These are phyloP conservation scores for Columba janthina DNA, from an alignment of 2,113 vertebrate species.

Conservation along the genomic window DNA sequence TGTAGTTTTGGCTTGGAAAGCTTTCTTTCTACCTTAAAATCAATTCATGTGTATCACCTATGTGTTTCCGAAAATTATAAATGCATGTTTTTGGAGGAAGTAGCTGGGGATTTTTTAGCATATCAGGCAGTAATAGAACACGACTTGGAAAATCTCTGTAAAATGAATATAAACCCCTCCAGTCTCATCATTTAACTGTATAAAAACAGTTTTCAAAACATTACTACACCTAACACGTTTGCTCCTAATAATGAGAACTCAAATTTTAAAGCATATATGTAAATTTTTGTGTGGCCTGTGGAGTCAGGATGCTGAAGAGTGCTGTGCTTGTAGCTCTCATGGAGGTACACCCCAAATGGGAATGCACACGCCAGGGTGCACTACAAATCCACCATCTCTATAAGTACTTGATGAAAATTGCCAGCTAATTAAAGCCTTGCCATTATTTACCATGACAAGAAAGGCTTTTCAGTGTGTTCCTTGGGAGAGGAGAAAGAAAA, in stretches of 20 bases:
- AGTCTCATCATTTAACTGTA: neutral
- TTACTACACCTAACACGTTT: neutral
- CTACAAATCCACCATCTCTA: neutral
- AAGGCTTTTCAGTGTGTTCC: neutral
- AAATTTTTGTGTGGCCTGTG: neutral
- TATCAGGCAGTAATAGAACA: neutral
- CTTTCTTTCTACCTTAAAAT: neutral
- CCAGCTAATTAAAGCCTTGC: neutral
- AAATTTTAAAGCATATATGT: neutral
- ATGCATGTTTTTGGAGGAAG: neutral
- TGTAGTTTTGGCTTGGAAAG: neutral
- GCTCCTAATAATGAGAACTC: neutral
- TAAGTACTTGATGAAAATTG: neutral
- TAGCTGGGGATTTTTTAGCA: neutral
- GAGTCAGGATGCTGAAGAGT: neutral
- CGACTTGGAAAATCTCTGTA: neutral
- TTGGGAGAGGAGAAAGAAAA: too few species aligned
- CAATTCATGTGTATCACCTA: neutral
- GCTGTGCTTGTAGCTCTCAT: neutral
- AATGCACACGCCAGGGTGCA: neutral
- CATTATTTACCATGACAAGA: neutral
- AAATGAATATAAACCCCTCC: neutral
- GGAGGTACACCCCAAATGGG: neutral
- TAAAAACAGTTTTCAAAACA: neutral
- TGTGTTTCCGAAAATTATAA: neutral